phyloP scores from a whole-genome alignment of 2,797 vertebrate genomes.

The Mergus octosetaceus region DNA sequence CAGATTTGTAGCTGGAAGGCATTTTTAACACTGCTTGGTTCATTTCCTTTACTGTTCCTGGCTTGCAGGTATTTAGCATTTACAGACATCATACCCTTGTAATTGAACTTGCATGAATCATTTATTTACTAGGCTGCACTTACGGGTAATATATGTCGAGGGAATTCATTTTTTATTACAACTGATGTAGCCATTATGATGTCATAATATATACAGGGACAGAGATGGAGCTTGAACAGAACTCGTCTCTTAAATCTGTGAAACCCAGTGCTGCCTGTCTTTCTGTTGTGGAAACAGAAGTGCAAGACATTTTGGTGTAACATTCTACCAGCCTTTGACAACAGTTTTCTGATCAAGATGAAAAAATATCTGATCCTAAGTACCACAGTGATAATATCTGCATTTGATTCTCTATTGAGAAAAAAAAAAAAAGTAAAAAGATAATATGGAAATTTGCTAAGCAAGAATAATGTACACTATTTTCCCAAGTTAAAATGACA shows the following conservation, averaged over 20 bases:
- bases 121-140: slow-evolving; percentile 65
- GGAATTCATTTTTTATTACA: slow-evolving; percentile 65
- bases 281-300: neutral
- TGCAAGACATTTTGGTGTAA: neutral
- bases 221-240: slow-evolving; percentile 32
- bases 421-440: neutral
- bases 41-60: slow-evolving; percentile 59
- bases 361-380: neutral
- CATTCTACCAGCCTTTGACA: neutral
- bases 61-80: slow-evolving; percentile 63
- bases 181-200: slow-evolving; percentile 62
- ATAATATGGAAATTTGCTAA: neutral
- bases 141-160: slow-evolving; percentile 63
- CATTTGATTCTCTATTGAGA: neutral
- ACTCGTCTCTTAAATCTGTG: slow-evolving; percentile 6
- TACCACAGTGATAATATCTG: neutral
- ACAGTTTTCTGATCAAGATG: neutral
- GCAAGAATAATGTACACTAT: neutral
- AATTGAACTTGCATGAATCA: slow-evolving; percentile 71
- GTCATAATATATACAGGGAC: slow-evolving; percentile 44
- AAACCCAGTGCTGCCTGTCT: neutral
- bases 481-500: neutral
- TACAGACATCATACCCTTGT: slow-evolving; percentile 56
- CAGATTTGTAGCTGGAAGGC: slow-evolving; percentile 35
- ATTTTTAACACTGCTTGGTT: slow-evolving; percentile 44